A percentile compares a stretch with the other conserved stretches of the same genome.
Evolutionary conservation across 1,140 invertebrate species (phyloP).

Genomic region (Pseudobourletiella spinata): DNA sequence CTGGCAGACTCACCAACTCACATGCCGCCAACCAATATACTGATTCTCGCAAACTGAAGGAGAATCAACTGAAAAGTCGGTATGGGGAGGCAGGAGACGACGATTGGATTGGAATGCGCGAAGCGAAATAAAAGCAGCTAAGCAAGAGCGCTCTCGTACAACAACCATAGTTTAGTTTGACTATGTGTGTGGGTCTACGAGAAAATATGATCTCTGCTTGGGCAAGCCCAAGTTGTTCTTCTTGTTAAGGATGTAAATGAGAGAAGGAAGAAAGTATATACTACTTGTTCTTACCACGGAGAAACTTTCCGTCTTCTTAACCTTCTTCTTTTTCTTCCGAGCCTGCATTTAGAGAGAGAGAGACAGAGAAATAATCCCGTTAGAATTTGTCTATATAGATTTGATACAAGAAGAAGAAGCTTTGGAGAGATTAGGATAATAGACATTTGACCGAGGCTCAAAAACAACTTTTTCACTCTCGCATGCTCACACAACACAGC

Average conservation of each 20-base stretch:
- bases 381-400: neutral
- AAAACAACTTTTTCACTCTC: neutral
- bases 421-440: neutral
- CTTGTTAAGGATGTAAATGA: neutral
- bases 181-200: neutral
- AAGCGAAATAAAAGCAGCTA: too few relatives aligned
- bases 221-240: neutral
- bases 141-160: too few relatives aligned
- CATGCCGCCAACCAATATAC: too few relatives aligned
- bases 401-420: too few relatives aligned
- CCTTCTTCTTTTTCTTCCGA: constrained; percentile 52
- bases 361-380: constrained; percentile 36
- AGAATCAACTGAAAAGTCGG: too few relatives aligned
- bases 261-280: constrained; percentile 27
- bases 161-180: too few relatives aligned
- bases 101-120: too few relatives aligned
- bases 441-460: neutral
- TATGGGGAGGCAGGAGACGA: too few relatives aligned
- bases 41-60: too few relatives aligned
- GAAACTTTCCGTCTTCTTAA: constrained; percentile 53
- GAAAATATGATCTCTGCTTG: neutral
- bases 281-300: constrained; percentile 57
- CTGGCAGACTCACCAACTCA: too few relatives aligned
- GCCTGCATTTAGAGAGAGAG: too few relatives aligned
- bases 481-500: neutral